Base-by-base conservation (phyloP, 92 coral and sea anemone genomes). In the Desmophyllum pertusum region DNA sequence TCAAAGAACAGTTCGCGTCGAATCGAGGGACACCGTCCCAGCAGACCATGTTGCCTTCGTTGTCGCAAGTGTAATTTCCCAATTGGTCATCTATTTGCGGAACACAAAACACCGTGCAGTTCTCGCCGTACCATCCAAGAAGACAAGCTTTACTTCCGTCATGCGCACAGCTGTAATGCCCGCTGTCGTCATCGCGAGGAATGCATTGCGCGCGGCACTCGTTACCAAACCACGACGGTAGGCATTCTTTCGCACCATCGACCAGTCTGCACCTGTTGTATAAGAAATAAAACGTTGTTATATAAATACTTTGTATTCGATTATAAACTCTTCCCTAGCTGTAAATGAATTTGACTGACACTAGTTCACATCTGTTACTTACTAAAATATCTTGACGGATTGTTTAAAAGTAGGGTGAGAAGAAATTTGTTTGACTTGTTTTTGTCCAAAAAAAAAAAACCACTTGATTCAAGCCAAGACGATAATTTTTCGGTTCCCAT, bases 151-250 rank as follows among this genome's bases (percentile, higher is more conserved):
- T 89, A 45, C 81, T 46, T 50, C 93, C 91, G 73, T 83, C 77
- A 3, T 87, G 77, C 33, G 77, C 72, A 57, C 95, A 92, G 27
- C 21, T 27, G 75, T 89, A 89, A 66, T 92, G 91, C 17, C 93
- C 95, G 17, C 65, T 36, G 11, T 73, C 77, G 67, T 87, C 85
- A 43, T 80, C 83, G 70, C 81, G 79, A 18, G 91, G 81, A 69
- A 38, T 80, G 75, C 97, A 93, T 39, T 72, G 83, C 43, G 66
- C 61, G 63, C 75, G 80, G 29, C 98, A 94, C 0, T 81, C 83
- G 53, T 52, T 2, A 37, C 92, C 92, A 86, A 86, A 81, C 98
- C 93, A 90, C 64, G 57, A 15, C 15, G 89, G 89, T 23, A 89
- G 83, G 42, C 92, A 89, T 52, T 64, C 45, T 42, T 68, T 80